Evolutionary conservation across 2,113 vertebrate species (phyloP).

Genomic region (Trichomycterus rosablanca): DNA sequence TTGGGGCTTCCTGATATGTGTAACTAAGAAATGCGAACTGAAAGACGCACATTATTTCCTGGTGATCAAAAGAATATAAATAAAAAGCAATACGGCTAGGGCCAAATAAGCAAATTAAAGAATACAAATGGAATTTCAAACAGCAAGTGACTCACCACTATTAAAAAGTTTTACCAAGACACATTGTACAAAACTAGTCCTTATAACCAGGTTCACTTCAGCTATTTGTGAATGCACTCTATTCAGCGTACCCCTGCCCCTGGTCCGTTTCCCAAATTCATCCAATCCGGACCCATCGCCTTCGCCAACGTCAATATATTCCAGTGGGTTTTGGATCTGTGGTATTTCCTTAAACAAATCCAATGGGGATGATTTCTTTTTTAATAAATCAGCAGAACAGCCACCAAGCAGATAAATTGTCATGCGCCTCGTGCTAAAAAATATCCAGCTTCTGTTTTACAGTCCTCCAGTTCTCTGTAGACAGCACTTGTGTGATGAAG

Average conservation of each 20-base stretch:
- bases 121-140: conserved; percentile 68
- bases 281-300: conserved; percentile 29
- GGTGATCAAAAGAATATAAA: no score
- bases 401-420: conserved; percentile 99
- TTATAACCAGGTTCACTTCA: conserved; percentile 73
- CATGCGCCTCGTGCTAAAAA: conserved; percentile 99
- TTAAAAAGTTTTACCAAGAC: conserved; percentile 79
- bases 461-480: not conserved
- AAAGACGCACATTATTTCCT: conserved; percentile 59
- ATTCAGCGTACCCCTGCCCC: conserved; percentile 64
- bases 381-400: conserved; percentile 93
- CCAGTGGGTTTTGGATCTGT: conserved; percentile 76
- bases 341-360: conserved; percentile 80
- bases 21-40: conserved; percentile 42
- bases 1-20: conserved; percentile 31
- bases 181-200: conserved; percentile 82
- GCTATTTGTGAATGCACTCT: conserved; percentile 76
- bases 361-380: conserved; percentile 74
- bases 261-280: conserved; percentile 33
- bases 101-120: conserved; percentile 45
- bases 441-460: conserved; percentile 75
- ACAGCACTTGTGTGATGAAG: conserved; percentile 64
- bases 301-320: conserved; percentile 52
- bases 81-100: conserved; percentile 59
- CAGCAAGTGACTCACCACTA: conserved; percentile 75